Conservation (phyloP, 2,888 invertebrate species). For the Flexamia atlantica region DNA sequence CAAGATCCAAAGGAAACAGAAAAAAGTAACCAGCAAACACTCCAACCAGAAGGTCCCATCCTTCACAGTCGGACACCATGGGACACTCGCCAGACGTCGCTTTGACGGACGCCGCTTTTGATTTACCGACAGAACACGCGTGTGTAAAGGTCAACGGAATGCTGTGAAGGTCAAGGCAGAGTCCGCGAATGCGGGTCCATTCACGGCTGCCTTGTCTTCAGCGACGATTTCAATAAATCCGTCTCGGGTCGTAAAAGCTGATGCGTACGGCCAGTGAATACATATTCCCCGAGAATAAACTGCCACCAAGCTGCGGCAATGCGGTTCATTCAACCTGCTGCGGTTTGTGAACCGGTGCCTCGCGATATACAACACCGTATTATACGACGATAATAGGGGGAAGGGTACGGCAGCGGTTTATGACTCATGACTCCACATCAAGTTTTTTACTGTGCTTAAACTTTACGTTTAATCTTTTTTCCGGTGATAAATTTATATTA, state of each 20-base stretch:
- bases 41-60: background rate
- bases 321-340: background rate
- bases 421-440: no score
- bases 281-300: background rate
- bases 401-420: no score
- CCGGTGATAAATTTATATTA: no score
- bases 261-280: background rate
- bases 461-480: no score
- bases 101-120: background rate
- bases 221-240: background rate
- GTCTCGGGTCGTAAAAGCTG: background rate
- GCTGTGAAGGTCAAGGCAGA: background rate
- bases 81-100: background rate
- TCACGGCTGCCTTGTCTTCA: background rate
- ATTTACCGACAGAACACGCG: background rate
- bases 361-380: no score
- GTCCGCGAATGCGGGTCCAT: conserved; percentile 2
- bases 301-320: background rate
- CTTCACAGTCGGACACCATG: background rate
- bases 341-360: no score
- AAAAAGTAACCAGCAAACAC: background rate
- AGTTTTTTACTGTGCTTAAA: no score
- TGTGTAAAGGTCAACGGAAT: background rate
- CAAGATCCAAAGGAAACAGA: background rate
- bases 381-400: no score